Evolutionary conservation across 2,888 invertebrate species (phyloP).

Genomic region (Pseudeuparius sepicola): DNA sequence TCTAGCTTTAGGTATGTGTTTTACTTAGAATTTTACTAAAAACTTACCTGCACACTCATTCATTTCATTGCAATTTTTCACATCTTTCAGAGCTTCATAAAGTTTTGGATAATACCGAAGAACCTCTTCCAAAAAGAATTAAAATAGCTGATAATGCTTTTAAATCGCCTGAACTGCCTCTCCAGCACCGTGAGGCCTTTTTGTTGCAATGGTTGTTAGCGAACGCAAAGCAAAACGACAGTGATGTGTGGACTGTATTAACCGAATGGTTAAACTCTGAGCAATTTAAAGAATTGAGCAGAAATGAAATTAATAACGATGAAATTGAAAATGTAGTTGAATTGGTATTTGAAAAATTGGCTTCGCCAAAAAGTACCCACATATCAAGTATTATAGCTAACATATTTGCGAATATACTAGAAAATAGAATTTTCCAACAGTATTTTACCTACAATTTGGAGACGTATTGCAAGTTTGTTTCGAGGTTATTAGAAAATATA

Average conservation of each 20-base stretch:
- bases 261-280: constrained; percentile 27
- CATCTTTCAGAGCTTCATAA: constrained; percentile 29
- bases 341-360: constrained; percentile 1
- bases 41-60: too few species aligned
- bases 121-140: constrained; percentile 30
- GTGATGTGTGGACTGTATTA: constrained; percentile 24
- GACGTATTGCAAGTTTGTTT: constrained; percentile 27
- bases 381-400: too few species aligned
- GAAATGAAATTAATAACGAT: constrained; percentile 27
- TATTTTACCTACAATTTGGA: constrained; percentile 29
- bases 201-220: constrained; percentile 29
- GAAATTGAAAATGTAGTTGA: constrained; percentile 24
- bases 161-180: constrained; percentile 25
- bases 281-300: constrained; percentile 27
- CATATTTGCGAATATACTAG: constrained; percentile 13
- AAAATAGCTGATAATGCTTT: constrained; percentile 33
- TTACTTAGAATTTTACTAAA: too few species aligned
- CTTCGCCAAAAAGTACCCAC: constrained; percentile 4
- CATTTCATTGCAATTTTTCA: too few species aligned
- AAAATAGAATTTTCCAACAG: constrained; percentile 28
- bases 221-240: constrained; percentile 13
- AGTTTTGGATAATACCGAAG: constrained; percentile 27
- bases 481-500: constrained; percentile 20
- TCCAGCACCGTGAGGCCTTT: constrained; percentile 27
- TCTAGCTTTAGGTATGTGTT: too few species aligned